Base-by-base conservation (phyloP, 1,140 invertebrate species). In the Megalonaias nervosa region DNA sequence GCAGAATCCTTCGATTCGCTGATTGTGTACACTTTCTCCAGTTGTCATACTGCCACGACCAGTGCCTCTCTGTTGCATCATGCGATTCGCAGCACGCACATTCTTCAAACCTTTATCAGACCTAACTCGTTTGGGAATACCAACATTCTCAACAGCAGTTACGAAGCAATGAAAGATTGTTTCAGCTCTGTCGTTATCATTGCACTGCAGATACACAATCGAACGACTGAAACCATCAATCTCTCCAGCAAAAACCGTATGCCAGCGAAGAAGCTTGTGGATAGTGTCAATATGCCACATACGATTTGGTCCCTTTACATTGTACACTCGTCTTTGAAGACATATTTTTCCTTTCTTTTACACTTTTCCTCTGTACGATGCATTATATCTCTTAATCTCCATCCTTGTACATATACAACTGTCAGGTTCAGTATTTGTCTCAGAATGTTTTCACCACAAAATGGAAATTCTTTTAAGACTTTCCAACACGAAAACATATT, bases 221-320 rank as follows among this genome's bases (percentile, higher is more conserved):
- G 57, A n/a, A 3, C 65, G 62, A 57, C 72, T 74, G n/a, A 58
- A 74, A 9, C 72, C 72, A 74, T 67, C 64, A 13, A 74, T 26
- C 9, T n/a, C 62, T n/a, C 72, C 72, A 19, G 15, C 56, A 16
- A 75, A 69, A 17, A 75, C 23, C 15, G 61, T 69, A 67, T 67
- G 55, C 72, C 72, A 71, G 26, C 70, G 48, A 61, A 73, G 48
- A 65, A 73, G 71, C 62, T 73, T 73, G 60, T 73, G 71, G 14
- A 64, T 64, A 57, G 71, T 65, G 64, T 65, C 71, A 73, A 73
- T 73, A 56, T 73, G 71, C 71, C 71, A 65, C 71, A 73, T 64
- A 56, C 59, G 23, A 59, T 62, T 72, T 38, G 71, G 71, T 65
- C 59, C 61, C 31, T 61, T 73, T 38, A 73, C 61, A 73, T 59